These are phyloP conservation scores for Numenius phaeopus DNA, from an alignment of 2,797 vertebrate genomes.

Conservation along the genomic window DNA sequence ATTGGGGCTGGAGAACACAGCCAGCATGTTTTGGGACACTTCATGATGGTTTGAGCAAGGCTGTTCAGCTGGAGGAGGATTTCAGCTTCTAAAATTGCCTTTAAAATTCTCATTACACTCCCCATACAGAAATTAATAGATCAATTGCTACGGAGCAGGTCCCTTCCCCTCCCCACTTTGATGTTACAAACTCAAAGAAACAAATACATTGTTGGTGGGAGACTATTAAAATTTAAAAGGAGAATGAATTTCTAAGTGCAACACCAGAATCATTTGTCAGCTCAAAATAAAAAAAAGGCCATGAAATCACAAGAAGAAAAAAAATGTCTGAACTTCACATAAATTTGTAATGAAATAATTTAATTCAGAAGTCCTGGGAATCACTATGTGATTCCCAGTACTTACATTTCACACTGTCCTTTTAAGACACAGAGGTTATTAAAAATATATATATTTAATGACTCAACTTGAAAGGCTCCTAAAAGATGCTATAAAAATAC, in stretches of 20 bases:
- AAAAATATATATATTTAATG: conserved; percentile 43
- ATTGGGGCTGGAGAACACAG: not conserved
- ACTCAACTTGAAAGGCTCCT: conserved; percentile 25
- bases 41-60: not conserved
- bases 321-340: not conserved
- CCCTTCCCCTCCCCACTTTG: not conserved
- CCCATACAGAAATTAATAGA: not conserved
- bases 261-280: not conserved
- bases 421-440: conserved; percentile 21
- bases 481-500: conserved; percentile 36
- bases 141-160: not conserved
- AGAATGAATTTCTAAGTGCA: not conserved
- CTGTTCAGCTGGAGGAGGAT: not conserved
- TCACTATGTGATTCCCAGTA: conserved; percentile 21
- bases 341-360: conserved; percentile 14
- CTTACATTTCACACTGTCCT: conserved; percentile 13
- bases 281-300: not conserved
- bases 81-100: not conserved
- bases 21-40: not conserved
- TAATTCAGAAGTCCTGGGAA: not conserved
- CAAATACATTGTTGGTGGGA: not conserved
- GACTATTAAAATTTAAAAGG: not conserved
- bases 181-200: not conserved
- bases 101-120: not conserved
- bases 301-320: not conserved